These are phyloP conservation scores for Cheilosia vernalis DNA, from an alignment of 2,888 invertebrate species.

Conservation along the genomic window DNA sequence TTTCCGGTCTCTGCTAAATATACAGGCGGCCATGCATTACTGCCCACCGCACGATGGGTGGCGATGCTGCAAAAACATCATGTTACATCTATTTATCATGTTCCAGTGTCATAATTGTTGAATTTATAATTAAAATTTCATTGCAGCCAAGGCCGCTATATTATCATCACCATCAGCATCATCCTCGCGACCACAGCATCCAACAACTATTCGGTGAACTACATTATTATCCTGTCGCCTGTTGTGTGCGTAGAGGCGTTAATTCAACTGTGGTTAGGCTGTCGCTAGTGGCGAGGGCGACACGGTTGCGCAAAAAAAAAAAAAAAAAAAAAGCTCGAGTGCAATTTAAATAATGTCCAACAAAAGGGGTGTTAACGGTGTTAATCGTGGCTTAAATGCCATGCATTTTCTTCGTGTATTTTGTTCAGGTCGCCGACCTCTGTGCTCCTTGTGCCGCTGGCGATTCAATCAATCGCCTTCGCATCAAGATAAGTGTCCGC, in stretches of 20 bases:
- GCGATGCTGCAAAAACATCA: constrained; percentile 72
- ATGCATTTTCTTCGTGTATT: not conserved
- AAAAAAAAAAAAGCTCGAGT: constrained; percentile 22
- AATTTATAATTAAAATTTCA: constrained; percentile 75
- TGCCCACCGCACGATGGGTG: constrained; percentile 41
- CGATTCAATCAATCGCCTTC: constrained; percentile 57
- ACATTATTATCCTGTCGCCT: constrained; percentile 64
- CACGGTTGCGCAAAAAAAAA: not conserved
- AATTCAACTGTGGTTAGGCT: constrained; percentile 63
- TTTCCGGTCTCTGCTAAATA: constrained; percentile 70
- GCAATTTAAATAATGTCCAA: constrained; percentile 36
- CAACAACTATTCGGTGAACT: constrained; percentile 63
- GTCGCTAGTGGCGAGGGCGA: constrained; percentile 8
- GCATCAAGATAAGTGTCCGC: constrained; percentile 42
- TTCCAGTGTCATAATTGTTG: constrained; percentile 73
- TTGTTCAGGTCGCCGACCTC: constrained; percentile 23
- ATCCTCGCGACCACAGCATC: constrained; percentile 18
- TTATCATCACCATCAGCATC: constrained; percentile 2
- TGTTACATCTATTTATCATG: constrained; percentile 75
- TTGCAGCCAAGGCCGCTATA: constrained; percentile 35
- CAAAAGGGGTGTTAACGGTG: constrained; percentile 40
- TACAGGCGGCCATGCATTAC: constrained; percentile 28
- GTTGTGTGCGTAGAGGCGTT: constrained; percentile 67
- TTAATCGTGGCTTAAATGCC: constrained; percentile 37
- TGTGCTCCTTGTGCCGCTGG: not conserved